Percentiles rank a stretch among this genome's conserved stretches.
phyloP scores from a whole-genome alignment of 2,797 vertebrate genomes.

The Pangasius djambal region DNA sequence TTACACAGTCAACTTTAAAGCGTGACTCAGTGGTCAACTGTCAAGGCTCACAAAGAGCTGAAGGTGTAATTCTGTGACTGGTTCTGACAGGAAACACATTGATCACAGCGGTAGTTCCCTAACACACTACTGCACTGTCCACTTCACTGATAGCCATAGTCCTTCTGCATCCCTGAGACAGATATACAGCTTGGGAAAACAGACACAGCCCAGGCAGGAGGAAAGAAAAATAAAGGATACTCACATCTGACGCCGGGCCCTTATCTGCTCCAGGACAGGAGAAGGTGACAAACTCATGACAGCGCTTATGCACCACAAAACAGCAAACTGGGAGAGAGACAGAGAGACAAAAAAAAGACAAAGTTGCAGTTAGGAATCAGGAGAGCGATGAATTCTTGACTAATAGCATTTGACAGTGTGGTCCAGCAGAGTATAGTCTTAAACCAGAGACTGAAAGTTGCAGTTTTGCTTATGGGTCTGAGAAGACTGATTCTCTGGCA shows the following conservation, averaged over 20 bases:
- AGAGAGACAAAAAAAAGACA: slow-evolving; percentile 3
- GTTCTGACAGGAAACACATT: slow-evolving; percentile 18
- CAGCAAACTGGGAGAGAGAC: slow-evolving; percentile 84
- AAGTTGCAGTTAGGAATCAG: neutral
- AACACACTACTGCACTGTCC: slow-evolving; percentile 4
- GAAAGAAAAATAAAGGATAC: slow-evolving; percentile 66
- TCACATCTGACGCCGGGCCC: slow-evolving; percentile 92
- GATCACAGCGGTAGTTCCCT: neutral
- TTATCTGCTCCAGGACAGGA: slow-evolving; percentile 94
- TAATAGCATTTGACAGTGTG: neutral
- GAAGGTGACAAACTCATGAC: slow-evolving; percentile 98
- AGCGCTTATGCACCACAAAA: slow-evolving; percentile 96
- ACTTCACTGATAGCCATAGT: neutral
- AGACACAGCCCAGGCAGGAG: neutral
- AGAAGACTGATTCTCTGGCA: neutral
- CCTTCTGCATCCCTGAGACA: neutral
- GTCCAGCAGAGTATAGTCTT: neutral
- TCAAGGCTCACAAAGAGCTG: neutral
- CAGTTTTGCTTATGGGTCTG: neutral
- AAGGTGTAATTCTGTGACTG: slow-evolving; percentile 1
- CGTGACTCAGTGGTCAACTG: neutral
- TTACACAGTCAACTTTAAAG: neutral
- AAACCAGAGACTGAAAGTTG: neutral
- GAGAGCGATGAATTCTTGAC: neutral
- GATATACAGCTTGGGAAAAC: neutral